These are phyloP conservation scores for Hololepta plana DNA, from an alignment of 2,888 invertebrate species.

Conservation along the genomic window DNA sequence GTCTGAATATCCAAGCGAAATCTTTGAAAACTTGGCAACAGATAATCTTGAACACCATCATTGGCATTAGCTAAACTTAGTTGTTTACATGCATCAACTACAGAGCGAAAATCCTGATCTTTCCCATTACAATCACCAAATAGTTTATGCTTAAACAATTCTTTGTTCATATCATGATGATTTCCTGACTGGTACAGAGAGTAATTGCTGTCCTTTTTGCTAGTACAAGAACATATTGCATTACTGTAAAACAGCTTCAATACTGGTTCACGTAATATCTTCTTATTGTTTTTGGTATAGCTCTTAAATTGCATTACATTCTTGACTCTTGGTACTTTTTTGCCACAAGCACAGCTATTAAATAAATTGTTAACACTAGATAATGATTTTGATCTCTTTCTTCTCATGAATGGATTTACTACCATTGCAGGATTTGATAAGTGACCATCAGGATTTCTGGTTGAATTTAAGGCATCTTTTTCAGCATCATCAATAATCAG, in stretches of 20 bases:
- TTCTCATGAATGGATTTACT: constrained; percentile 24
- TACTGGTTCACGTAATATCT: constrained; percentile 37
- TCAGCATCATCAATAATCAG: no score
- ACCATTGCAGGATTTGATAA: constrained; percentile 3
- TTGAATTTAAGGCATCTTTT: no score
- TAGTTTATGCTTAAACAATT: constrained; percentile 8
- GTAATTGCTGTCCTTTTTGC: constrained; percentile 7
- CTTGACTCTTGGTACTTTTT: constrained; percentile 20
- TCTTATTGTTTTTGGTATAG: constrained; percentile 27
- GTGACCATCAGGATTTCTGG: constrained; percentile 1
- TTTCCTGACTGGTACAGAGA: constrained; percentile 2
- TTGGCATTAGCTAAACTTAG: constrained; percentile 20
- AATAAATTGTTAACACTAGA: constrained; percentile 22
- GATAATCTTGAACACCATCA: constrained; percentile 16
- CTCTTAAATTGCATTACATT: constrained; percentile 16
- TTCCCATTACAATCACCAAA: constrained; percentile 19
- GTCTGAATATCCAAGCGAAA: constrained; percentile 13
- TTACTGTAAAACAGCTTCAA: constrained; percentile 28
- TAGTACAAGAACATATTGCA: constrained; percentile 10
- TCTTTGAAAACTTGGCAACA: constrained; percentile 19
- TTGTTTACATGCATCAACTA: constrained; percentile 25
- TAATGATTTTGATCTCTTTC: constrained; percentile 24
- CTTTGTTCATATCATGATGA: neutral
- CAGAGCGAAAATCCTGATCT: constrained; percentile 24
- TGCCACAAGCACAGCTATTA: constrained; percentile 15